These are phyloP conservation scores for Tinea pellionella DNA, from an alignment of 2,888 invertebrate genomes.

Conservation along the genomic window DNA sequence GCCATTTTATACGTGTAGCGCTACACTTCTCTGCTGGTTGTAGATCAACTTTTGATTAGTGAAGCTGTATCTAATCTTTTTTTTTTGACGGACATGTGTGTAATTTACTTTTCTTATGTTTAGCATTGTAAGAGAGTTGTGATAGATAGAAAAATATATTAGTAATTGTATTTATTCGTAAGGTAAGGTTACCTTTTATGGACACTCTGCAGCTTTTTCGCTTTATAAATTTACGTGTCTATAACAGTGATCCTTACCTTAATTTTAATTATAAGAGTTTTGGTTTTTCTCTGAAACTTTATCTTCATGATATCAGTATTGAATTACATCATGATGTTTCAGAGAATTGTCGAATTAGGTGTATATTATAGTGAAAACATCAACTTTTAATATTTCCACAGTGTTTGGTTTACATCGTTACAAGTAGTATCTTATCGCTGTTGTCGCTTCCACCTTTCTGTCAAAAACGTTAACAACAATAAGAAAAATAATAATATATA, in stretches of 20 bases:
- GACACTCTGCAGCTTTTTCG: neutral
- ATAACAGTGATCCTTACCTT: neutral
- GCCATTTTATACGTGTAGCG: no score
- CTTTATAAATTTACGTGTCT: neutral
- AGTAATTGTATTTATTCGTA: neutral
- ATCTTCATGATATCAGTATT: neutral
- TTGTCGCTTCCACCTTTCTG: no score
- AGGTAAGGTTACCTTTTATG: neutral
- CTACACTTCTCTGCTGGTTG: no score
- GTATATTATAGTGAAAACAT: neutral
- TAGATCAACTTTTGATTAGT: no score
- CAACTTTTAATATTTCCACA: neutral
- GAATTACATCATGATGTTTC: neutral
- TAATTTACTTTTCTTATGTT: neutral
- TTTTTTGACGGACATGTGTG: neutral
- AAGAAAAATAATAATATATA: no score
- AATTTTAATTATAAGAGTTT: neutral
- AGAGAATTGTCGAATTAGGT: neutral
- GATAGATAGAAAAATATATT: neutral
- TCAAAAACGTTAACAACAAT: no score
- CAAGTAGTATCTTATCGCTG: no score
- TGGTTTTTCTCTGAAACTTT: neutral
- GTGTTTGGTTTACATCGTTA: no score
- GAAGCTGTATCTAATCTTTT: no score
- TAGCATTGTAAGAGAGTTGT: neutral